phyloP scores from a whole-genome alignment of 2,113 vertebrate genomes.

The Elanus axillaris region DNA sequence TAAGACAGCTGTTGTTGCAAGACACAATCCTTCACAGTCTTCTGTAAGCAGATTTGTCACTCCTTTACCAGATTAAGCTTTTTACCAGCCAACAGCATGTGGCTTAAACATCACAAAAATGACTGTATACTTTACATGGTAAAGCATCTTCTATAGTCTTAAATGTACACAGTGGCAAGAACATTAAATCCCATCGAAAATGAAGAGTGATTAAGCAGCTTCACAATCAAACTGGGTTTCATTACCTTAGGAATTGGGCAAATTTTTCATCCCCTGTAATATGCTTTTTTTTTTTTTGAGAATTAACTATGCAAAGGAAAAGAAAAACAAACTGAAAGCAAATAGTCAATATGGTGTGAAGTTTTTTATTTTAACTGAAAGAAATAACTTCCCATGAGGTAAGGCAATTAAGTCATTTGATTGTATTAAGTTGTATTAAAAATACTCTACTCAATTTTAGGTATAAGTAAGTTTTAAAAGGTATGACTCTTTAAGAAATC shows the following conservation, averaged over 20 bases:
- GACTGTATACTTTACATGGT: slow-evolving; percentile 79
- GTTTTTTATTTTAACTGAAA: slow-evolving; percentile 39
- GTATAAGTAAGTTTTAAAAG: slow-evolving; percentile 33
- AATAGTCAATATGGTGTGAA: slow-evolving; percentile 11
- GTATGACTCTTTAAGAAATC: neutral
- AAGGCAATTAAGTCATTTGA: slow-evolving; percentile 75
- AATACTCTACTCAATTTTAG: slow-evolving; percentile 55
- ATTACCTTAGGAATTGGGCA: slow-evolving; percentile 34
- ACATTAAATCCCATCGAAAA: slow-evolving; percentile 51
- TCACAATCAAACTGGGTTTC: slow-evolving; percentile 64
- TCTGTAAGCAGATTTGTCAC: slow-evolving; percentile 57
- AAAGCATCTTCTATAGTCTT: slow-evolving; percentile 75
- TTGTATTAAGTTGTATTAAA: slow-evolving; percentile 70
- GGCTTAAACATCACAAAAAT: slow-evolving; percentile 72
- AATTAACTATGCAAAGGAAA: slow-evolving; percentile 42
- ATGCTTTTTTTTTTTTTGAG: neutral
- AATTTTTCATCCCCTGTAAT: slow-evolving; percentile 12
- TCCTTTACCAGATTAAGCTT: slow-evolving; percentile 68
- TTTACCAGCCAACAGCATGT: slow-evolving; percentile 67
- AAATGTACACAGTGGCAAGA: slow-evolving; percentile 70
- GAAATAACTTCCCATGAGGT: slow-evolving; percentile 66
- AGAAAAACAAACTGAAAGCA: slow-evolving; percentile 51
- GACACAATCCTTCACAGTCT: slow-evolving; percentile 67
- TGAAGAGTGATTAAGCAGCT: slow-evolving; percentile 67
- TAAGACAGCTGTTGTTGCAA: slow-evolving; percentile 72